Conservation (phyloP, 2,797 vertebrate species). For the Coregonus suidteri region DNA sequence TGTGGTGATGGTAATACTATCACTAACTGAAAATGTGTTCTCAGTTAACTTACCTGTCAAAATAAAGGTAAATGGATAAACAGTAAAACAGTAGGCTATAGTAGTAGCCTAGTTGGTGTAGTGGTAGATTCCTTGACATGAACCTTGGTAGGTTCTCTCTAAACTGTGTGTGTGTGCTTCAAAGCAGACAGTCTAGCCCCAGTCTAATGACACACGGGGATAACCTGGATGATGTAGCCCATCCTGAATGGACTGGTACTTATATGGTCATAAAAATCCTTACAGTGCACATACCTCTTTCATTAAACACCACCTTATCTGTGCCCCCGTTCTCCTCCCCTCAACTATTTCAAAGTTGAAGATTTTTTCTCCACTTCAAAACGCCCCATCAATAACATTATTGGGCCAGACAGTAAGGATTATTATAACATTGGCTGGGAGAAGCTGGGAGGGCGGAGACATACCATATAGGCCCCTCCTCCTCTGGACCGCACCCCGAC, state of each 20-base stretch:
- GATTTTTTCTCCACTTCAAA: slow-evolving; percentile 15
- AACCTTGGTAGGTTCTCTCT: background rate
- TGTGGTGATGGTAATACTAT: background rate
- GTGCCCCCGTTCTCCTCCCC: slow-evolving; percentile 37
- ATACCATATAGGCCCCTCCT: slow-evolving; percentile 44
- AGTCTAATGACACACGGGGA: slow-evolving; percentile 56
- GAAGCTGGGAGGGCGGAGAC: slow-evolving; percentile 35
- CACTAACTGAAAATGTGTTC: background rate
- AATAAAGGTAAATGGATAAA: background rate
- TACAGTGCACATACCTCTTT: slow-evolving; percentile 78
- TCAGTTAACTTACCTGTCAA: background rate
- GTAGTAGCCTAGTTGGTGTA: background rate
- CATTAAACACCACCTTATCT: slow-evolving; percentile 75
- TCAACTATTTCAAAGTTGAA: slow-evolving; percentile 64
- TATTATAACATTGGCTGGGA: slow-evolving; percentile 59
- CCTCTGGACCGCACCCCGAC: slow-evolving; percentile 74
- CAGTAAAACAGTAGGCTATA: background rate
- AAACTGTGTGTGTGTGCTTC: slow-evolving; percentile 1
- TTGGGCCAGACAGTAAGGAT: slow-evolving; percentile 56
- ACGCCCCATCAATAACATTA: slow-evolving; percentile 25
- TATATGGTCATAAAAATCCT: slow-evolving; percentile 84
- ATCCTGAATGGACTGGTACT: slow-evolving; percentile 69
- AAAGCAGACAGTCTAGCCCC: slow-evolving; percentile 34
- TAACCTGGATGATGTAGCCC: slow-evolving; percentile 61
- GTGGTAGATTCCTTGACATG: slow-evolving; percentile 26